Base-by-base conservation (phyloP, 2,888 invertebrate species). In the Erynnis tages region DNA sequence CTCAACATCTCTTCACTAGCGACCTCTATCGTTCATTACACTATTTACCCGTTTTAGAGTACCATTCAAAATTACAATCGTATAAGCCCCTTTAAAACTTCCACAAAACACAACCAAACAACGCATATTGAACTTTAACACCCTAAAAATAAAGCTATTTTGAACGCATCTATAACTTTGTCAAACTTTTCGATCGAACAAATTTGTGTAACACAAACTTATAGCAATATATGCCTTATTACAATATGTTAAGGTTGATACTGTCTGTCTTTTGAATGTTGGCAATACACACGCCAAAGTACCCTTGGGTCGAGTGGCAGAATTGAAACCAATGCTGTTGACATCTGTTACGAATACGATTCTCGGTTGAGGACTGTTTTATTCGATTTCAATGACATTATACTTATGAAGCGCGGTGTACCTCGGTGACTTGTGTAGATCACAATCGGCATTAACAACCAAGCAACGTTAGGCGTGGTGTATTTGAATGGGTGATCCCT, bases 291-390 rank as follows among this genome's bases (percentile, higher is more conserved):
- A 11, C 27, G 14, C 27, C 27, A n/a, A 40, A 48, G 35, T 14
- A 21, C 47, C 29, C 47, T 47, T 27, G 3, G 19, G n/a, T n/a
- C 5, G 10, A 47, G 47, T 47, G 47, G 44, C 14, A 13, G 47
- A 46, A 37, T 25, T 47, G 47, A 29, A 47, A 47, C 47, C 47
- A 37, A 47, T 29, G 47, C 27, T 37, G 27, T 47, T 47, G 47
- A 47, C 47, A 47, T 37, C 47, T 47, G 47, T 47, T 37, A 37
- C 27, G 19, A 29, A 37, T 47, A 37, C 27, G 35, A 47, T 27
- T 47, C 29, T 13, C 4, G n/a, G 16, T 17, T 25, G 13, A 35
- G 45, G 17, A 19, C 19, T 44, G 16, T 47, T 44, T 34, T 45
- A 45, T 32, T 44, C 7, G 23, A 10, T 35, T 35, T 10, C 23